These are phyloP conservation scores for Tapera naevia DNA, from an alignment of 2,797 vertebrate species.

Conservation along the genomic window DNA sequence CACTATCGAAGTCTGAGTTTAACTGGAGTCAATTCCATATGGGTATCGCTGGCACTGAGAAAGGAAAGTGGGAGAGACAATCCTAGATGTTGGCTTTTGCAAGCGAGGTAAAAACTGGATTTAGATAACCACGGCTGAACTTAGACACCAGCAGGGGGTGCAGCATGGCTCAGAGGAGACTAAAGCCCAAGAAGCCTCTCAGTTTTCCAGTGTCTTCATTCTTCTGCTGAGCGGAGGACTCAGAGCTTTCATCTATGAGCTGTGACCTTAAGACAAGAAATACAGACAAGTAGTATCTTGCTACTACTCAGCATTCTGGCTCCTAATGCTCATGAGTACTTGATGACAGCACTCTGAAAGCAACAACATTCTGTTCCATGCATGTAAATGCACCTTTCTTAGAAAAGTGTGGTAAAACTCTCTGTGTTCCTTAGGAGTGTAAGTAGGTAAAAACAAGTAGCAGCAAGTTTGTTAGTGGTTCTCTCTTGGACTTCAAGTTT, in stretches of 20 bases:
- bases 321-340: background rate
- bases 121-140: background rate
- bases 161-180: background rate
- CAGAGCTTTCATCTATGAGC: background rate
- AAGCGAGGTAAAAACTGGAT: background rate
- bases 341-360: background rate
- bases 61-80: background rate
- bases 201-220: background rate
- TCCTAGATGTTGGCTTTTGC: background rate
- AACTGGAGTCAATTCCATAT: background rate
- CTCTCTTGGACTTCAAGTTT: background rate
- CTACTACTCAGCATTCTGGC: background rate
- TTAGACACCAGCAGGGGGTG: background rate
- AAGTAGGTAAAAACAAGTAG: background rate
- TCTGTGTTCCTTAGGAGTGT: background rate
- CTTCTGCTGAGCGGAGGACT: background rate
- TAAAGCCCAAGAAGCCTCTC: background rate
- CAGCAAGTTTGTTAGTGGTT: background rate
- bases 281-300: background rate
- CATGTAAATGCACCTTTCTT: background rate
- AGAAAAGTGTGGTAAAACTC: background rate
- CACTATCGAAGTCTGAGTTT: background rate
- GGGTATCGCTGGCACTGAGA: background rate
- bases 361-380: background rate
- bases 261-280: background rate